Base-by-base conservation (phyloP, 2,888 invertebrate species). In the Macrosoma leucophasiata region DNA sequence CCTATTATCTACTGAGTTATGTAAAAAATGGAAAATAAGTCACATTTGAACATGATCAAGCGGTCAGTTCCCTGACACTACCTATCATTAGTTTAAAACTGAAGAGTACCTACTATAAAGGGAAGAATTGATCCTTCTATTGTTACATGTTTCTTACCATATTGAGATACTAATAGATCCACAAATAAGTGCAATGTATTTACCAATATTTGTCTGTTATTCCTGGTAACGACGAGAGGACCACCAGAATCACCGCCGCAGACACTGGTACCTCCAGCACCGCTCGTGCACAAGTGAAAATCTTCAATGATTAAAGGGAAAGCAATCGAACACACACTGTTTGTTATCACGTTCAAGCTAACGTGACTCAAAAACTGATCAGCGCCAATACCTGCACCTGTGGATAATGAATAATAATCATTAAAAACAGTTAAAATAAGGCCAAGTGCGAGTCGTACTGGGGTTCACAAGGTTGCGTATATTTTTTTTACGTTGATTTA, bases 171-270 rank as follows among this genome's bases (percentile, higher is more conserved):
- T n/a, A n/a, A n/a, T n/a, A n/a, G n/a, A n/a, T n/a, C n/a, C n/a
- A n/a, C n/a, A n/a, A n/a, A n/a, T n/a, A n/a, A n/a, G 24, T 7
- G 15, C n/a, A 14, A 14, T 18, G 18, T 13, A 49, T 46, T 47
- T 50, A 62, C 63, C 55, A 62, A 43, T 1, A 55, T 42, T 15
- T 45, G 49, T 22, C 56, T 65, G 35, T 33, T 51, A 15, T 53
- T 54, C 7, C 52, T 40, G 3, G 39, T 46, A 19, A 55, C 38
- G 5, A 57, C 58, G 3, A 66, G 48, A 7, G 64, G 69, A 3
- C 66, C 68, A 0, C 68, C 69, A 2, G 61, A 52, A 25, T 69
- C 67, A 1, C 69, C 69, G 1, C 52, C 52, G 33, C 71, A 74
- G 13, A 62, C 46, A 7, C 68, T 63, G 5, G 53, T 50, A 1